Conservation (phyloP, 2,888 invertebrate genomes). For the Agrochola lota region DNA sequence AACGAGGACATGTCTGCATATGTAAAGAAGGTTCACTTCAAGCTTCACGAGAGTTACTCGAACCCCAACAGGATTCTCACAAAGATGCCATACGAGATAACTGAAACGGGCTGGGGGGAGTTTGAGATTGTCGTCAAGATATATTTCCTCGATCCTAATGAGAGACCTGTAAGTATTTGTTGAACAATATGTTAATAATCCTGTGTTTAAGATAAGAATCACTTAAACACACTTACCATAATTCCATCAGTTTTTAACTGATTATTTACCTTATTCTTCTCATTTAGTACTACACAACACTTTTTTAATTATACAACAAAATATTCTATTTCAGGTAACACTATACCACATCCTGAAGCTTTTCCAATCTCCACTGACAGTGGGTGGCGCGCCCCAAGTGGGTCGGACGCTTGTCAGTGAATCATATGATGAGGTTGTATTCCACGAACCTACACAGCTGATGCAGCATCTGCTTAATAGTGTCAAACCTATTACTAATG, state of each 20-base stretch:
- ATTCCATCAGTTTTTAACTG: neutral
- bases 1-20: slow-evolving; percentile 98
- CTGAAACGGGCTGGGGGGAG: slow-evolving; percentile 99
- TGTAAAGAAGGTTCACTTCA: slow-evolving; percentile 98
- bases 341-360: slow-evolving; percentile 98
- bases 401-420: slow-evolving; percentile 95
- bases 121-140: slow-evolving; percentile 99
- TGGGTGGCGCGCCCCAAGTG: slow-evolving; percentile 81
- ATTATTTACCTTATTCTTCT: too few species aligned
- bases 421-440: slow-evolving; percentile 98
- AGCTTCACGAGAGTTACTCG: slow-evolving; percentile 98
- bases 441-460: slow-evolving; percentile 96
- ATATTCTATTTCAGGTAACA: slow-evolving; percentile 93
- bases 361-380: slow-evolving; percentile 94
- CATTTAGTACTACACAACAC: too few species aligned
- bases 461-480: slow-evolving; percentile 97
- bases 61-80: slow-evolving; percentile 98
- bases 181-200: neutral
- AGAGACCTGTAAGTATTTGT: slow-evolving; percentile 94
- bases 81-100: slow-evolving; percentile 98
- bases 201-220: neutral
- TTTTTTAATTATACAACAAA: neutral
- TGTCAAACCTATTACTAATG: slow-evolving; percentile 93
- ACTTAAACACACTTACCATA: too few species aligned
- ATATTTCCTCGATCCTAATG: slow-evolving; percentile 98